Base-by-base conservation (phyloP, 1,140 invertebrate genomes). In the Euura lappo region DNA sequence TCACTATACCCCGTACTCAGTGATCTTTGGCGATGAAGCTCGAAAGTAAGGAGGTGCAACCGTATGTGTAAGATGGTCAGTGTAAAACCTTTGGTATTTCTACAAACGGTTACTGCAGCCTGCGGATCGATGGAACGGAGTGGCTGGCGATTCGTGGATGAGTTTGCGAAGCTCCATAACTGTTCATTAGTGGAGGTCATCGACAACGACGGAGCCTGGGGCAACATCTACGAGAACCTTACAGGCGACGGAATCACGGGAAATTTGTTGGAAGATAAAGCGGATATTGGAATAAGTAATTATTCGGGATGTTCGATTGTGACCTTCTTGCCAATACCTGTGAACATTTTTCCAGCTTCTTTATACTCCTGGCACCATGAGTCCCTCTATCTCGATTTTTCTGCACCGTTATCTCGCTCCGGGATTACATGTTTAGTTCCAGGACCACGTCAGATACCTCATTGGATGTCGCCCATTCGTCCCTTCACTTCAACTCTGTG, bases 321-420 rank as follows among this genome's bases (percentile, higher is more conserved):
- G 28, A 28, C 28, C 28, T 28, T 28, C 28, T 28, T 28, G 28
- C 28, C 1, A 28, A 28, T 28, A 28, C 1, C 28, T 28, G 28
- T 28, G 28, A 28, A 28, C 28, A 28, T 75, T 76, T 73, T 86
- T 88, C 13, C 72, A 88, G 89, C 84, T 76, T 90, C 90, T 45
- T 79, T 91, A 3, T 92, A 91, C 81, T 88, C 89, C 10, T 92
- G 91, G 91, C 89, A 88, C 76, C 85, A 89, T 77, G 87, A 87
- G 80, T 91, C 87, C 77, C 72, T 80, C 46, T 89, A 82, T 72
- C 78, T 92, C 75, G 91, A 91, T 79, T 88, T 90, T 73, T 89
- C 90, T 2, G 85, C 84, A 73, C 83, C 90, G 2, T 80, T 84
- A 71, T 84, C 91, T 47, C 82, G 90, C 75, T 89, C 90, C 66